Evolutionary conservation across 2,113 vertebrate genomes (phyloP), one percentile per base, ranked within the genome.

Genomic region (Atlantisia rogersi): DNA sequence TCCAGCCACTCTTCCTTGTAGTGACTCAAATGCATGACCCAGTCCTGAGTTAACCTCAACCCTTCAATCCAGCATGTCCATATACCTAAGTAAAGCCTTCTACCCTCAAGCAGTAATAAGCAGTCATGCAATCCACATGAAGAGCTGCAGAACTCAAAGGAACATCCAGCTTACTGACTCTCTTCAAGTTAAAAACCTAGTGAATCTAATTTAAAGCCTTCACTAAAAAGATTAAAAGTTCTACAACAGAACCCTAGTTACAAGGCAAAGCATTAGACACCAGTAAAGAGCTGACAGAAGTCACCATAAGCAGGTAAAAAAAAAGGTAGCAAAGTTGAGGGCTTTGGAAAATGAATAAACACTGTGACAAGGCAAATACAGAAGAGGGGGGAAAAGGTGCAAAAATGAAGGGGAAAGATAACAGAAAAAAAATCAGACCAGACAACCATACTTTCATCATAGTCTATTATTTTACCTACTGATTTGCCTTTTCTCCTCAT

Each of bases 41-140:
- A 0, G 3, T 44, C 31, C 25, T 53, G 2, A 1, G 26, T 25
- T 31, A 42, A 35, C 3, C 26, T 63, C 6, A 0, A 37, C 21
- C 17, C 46, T 69, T 26, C 2, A 0, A 70, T 12, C 26, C 37
- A 59, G 28, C 40, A 58, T 55, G n/a, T 56, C 28, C 24, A 80
- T 50, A 62, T 28, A 26, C 37, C 26, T 39, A 37, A 50, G 71
- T 3, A 78, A 40, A 82, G 5, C 6, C n/a, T 19, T 73, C 67
- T 13, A 75, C 10, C 13, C 52, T 73, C 48, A 59, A 55, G 42
- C n/a, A 87, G 5, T 35, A 53, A 58, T n/a, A 82, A 39, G 11
- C 20, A 69, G 39, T 15, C 37, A 68, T 9, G 12, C 37, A 84
- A 59, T 15, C 60, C 15, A 39, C 21, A 53, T 17, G 20, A 59